Percentiles rank a stretch among this genome's conserved stretches.
Evolutionary conservation across 2,888 invertebrate species (phyloP).

Genomic region (Osedax frankpressi): DNA sequence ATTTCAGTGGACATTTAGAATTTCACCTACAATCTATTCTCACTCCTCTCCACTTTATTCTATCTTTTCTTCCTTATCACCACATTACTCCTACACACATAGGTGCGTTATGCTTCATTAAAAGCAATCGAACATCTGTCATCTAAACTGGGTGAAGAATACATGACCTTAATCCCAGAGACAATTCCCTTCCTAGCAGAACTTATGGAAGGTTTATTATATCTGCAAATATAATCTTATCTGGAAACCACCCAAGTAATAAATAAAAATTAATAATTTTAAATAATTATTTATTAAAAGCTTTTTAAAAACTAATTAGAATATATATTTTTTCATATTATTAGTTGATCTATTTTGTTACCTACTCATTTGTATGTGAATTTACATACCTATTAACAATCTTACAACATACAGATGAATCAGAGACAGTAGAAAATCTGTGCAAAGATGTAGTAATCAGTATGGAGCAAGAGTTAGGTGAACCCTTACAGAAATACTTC

Average conservation of each 20-base stretch:
- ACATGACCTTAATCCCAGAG: slow-evolving; percentile 74
- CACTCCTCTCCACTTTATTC: too few species aligned
- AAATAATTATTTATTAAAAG: too few species aligned
- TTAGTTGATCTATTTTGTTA: too few species aligned
- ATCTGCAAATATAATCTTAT: too few species aligned
- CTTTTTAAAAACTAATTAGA: too few species aligned
- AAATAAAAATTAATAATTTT: too few species aligned
- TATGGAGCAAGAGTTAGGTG: background rate
- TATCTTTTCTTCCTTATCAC: background rate
- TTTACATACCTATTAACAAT: too few species aligned
- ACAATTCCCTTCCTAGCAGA: slow-evolving; percentile 87
- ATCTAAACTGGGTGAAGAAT: slow-evolving; percentile 72
- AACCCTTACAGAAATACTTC: background rate
- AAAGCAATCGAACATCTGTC: slow-evolving; percentile 65
- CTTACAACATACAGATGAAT: background rate
- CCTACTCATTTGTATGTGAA: too few species aligned
- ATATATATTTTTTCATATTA: too few species aligned
- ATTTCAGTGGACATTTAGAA: too few species aligned
- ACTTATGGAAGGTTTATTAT: slow-evolving; percentile 66
- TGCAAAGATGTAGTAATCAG: background rate
- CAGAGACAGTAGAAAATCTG: background rate
- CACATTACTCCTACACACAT: background rate
- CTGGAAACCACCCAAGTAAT: too few species aligned
- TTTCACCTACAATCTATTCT: too few species aligned
- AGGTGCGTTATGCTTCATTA: slow-evolving; percentile 58